Evolutionary conservation across 2,888 invertebrate genomes (phyloP).

Genomic region (Coenonympha glycerion): DNA sequence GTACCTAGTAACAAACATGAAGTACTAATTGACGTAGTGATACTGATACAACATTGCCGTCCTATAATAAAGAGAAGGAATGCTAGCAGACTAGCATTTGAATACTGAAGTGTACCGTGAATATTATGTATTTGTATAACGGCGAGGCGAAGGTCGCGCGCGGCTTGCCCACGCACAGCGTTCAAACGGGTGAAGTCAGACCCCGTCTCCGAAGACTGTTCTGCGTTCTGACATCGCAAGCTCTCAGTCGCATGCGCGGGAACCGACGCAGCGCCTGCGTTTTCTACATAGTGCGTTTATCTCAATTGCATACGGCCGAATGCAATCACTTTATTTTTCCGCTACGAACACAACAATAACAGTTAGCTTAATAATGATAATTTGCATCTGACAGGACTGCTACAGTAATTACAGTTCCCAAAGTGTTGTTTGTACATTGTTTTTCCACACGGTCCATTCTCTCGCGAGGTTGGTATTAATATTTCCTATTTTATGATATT

Average conservation of each 20-base stretch:
- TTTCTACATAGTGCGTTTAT: slow-evolving; percentile 26
- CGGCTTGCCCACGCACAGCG: slow-evolving; percentile 9
- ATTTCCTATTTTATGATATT: slow-evolving; percentile 31
- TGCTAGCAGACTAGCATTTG: too few relatives aligned
- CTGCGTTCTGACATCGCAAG: too few relatives aligned
- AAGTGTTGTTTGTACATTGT: slow-evolving; percentile 9
- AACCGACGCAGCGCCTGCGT: slow-evolving; percentile 40
- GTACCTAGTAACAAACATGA: too few relatives aligned
- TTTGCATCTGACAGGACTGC: slow-evolving; percentile 1
- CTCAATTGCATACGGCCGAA: background rate
- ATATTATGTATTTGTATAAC: slow-evolving; percentile 7
- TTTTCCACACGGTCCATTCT: slow-evolving; percentile 12
- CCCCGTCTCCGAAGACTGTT: background rate
- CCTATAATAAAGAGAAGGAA: too few relatives aligned
- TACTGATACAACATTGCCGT: too few relatives aligned
- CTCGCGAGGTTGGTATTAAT: slow-evolving; percentile 38
- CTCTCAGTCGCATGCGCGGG: slow-evolving; percentile 50
- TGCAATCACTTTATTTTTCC: slow-evolving; percentile 1
- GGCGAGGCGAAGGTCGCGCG: slow-evolving; percentile 20
- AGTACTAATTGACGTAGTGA: too few relatives aligned
- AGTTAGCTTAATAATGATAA: background rate
- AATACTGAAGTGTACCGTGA: background rate
- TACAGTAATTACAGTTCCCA: background rate
- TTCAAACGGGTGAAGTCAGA: slow-evolving; percentile 6
- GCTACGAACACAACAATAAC: background rate